Conservation (phyloP, 1,140 invertebrate genomes). For the Drosophila ananassae region DNA sequence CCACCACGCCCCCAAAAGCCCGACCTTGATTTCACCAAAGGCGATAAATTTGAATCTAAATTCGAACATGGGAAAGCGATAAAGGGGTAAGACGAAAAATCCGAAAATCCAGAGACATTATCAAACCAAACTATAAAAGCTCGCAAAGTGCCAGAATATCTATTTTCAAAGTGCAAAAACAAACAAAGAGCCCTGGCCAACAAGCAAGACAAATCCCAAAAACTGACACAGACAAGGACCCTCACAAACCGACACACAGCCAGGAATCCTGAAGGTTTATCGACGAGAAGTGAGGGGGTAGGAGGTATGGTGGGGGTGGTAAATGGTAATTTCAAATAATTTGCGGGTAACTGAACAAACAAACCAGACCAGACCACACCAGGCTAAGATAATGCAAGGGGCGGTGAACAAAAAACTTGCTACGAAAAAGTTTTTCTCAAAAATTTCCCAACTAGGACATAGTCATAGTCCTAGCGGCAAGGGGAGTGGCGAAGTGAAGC, state of each 20-base stretch:
- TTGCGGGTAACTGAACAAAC: constrained; percentile 66
- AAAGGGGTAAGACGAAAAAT: background rate
- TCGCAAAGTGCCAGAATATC: constrained; percentile 54
- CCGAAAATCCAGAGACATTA: constrained; percentile 46
- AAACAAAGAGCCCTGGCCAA: constrained; percentile 27
- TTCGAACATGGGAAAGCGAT: constrained; percentile 17
- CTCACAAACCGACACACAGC: constrained; percentile 10
- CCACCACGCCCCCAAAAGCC: background rate
- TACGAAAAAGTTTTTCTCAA: constrained; percentile 54
- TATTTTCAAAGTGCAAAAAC: constrained; percentile 58
- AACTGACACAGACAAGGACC: background rate
- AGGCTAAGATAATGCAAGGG: constrained; percentile 46
- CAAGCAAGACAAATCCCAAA: constrained; percentile 26
- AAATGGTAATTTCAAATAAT: constrained; percentile 63
- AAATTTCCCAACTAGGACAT: constrained; percentile 38
- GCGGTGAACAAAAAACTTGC: constrained; percentile 34
- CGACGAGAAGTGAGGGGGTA: constrained; percentile 30
- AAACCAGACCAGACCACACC: constrained; percentile 49
- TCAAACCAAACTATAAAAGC: constrained; percentile 57
- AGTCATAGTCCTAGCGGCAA: background rate
- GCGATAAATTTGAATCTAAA: constrained; percentile 29
- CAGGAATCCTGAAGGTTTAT: constrained; percentile 58
- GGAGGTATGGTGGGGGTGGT: constrained; percentile 1
- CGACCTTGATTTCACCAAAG: constrained; percentile 14
- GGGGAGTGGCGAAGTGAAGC: background rate